phyloP scores from a whole-genome alignment of 2,888 invertebrate species.

The Adelognathus sp. region DNA sequence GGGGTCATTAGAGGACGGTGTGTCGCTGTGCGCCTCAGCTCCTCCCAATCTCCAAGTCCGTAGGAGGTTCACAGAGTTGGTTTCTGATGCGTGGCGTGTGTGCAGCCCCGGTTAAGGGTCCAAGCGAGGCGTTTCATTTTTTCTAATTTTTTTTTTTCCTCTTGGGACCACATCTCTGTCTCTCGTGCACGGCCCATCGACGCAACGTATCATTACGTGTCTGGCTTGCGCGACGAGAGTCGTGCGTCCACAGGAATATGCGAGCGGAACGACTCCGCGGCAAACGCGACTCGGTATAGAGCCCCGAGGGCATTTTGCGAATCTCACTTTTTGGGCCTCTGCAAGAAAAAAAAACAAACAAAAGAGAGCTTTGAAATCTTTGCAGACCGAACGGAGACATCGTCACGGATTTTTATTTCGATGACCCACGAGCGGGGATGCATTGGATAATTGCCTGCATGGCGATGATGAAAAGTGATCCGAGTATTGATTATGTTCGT shows the following conservation, averaged over 20 bases:
- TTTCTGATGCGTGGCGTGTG: conserved; percentile 64
- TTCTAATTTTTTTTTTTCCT: no score
- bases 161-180: conserved; percentile 18
- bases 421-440: background rate
- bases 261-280: conserved; percentile 22
- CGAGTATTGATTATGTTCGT: conserved; percentile 28
- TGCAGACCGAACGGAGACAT: conserved; percentile 19
- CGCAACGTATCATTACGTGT: conserved; percentile 79
- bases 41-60: conserved; percentile 28
- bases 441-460: conserved; percentile 4
- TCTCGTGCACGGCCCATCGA: conserved; percentile 48
- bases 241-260: conserved; percentile 24
- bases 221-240: conserved; percentile 71
- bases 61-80: conserved; percentile 39
- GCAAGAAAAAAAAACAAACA: conserved; percentile 17
- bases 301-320: conserved; percentile 16
- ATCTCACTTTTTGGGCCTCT: conserved; percentile 14
- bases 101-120: conserved; percentile 38
- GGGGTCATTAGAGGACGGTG: conserved; percentile 77
- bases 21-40: conserved; percentile 75
- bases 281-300: conserved; percentile 36
- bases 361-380: conserved; percentile 26
- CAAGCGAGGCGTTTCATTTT: conserved; percentile 69
- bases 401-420: background rate
- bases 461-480: conserved; percentile 11